Conservation (phyloP, 1,140 invertebrate species). For the Aethina tumida region DNA sequence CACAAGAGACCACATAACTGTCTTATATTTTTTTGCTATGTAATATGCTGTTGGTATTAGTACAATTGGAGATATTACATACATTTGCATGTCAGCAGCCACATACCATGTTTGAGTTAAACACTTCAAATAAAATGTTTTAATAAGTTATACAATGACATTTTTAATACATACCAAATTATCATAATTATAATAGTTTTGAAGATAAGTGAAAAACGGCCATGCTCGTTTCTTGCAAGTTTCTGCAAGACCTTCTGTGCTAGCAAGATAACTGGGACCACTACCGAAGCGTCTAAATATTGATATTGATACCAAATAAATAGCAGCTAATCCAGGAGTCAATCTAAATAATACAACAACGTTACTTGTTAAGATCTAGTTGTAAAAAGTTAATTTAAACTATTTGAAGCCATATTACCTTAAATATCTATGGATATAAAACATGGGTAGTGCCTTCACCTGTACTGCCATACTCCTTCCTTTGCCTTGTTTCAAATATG, state of each 20-base stretch:
- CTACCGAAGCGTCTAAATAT: slow-evolving; percentile 17
- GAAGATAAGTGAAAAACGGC: slow-evolving; percentile 26
- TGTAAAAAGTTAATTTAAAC: slow-evolving; percentile 28
- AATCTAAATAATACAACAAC: slow-evolving; percentile 20
- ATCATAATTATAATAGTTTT: slow-evolving; percentile 31
- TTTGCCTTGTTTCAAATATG: slow-evolving; percentile 22
- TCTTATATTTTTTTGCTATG: slow-evolving; percentile 9
- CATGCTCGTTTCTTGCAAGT: slow-evolving; percentile 22
- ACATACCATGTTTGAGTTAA: slow-evolving; percentile 44
- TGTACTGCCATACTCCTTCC: slow-evolving; percentile 15
- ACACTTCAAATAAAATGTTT: slow-evolving; percentile 43
- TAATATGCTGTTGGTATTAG: slow-evolving; percentile 33
- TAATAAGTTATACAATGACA: slow-evolving; percentile 2
- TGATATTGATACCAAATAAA: slow-evolving; percentile 19
- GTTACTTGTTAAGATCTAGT: slow-evolving; percentile 57
- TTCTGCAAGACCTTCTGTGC: slow-evolving; percentile 5
- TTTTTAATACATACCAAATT: slow-evolving; percentile 24
- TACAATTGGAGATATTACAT: slow-evolving; percentile 45
- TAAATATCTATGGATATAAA: slow-evolving; percentile 26
- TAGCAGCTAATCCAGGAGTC: slow-evolving; percentile 20
- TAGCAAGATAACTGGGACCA: slow-evolving; percentile 16
- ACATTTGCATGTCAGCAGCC: slow-evolving; percentile 64
- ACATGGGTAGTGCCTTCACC: slow-evolving; percentile 16
- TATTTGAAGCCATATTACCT: slow-evolving; percentile 14
- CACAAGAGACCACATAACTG: slow-evolving; percentile 11